phyloP scores from a whole-genome alignment of 1,140 invertebrate species.

The Tachypleus tridentatus region DNA sequence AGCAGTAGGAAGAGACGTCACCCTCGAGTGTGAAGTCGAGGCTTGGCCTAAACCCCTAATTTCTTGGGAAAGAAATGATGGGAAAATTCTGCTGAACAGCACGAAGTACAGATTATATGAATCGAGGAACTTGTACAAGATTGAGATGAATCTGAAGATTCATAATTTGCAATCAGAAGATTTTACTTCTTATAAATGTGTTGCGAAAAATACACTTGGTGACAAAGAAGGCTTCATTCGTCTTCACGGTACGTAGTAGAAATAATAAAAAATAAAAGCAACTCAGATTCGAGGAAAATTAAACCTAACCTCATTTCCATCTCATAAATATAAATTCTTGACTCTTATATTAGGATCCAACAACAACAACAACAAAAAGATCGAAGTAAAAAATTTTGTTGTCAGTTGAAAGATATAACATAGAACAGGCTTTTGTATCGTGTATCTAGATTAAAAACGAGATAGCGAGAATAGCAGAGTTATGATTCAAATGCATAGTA shows the following conservation, averaged over 20 bases:
- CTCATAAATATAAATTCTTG: too few relatives aligned
- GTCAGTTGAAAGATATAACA: too few relatives aligned
- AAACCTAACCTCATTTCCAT: too few relatives aligned
- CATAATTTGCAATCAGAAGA: slow-evolving; percentile 44
- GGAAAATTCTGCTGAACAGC: slow-evolving; percentile 14
- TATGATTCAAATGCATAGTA: too few relatives aligned
- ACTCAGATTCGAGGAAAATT: too few relatives aligned
- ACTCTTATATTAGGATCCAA: too few relatives aligned
- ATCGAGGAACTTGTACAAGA: slow-evolving; percentile 14
- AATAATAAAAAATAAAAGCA: not conserved
- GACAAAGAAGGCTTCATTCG: slow-evolving; percentile 81
- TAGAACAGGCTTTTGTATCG: too few relatives aligned
- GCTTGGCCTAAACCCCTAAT: slow-evolving; percentile 22
- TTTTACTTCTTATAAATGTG: slow-evolving; percentile 79
- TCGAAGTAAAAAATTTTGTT: too few relatives aligned
- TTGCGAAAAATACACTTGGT: slow-evolving; percentile 80
- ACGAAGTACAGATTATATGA: slow-evolving; percentile 20
- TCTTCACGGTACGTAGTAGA: slow-evolving; percentile 59
- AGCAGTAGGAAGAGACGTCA: slow-evolving; percentile 32
- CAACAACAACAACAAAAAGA: too few relatives aligned
- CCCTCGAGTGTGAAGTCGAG: slow-evolving; percentile 35
- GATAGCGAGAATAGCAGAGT: too few relatives aligned
- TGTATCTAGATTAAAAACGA: too few relatives aligned
- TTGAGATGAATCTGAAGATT: slow-evolving; percentile 13
- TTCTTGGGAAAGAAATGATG: slow-evolving; percentile 25